Base-by-base conservation (phyloP, 2,797 vertebrate species). In the Dendrocincla fuliginosa region DNA sequence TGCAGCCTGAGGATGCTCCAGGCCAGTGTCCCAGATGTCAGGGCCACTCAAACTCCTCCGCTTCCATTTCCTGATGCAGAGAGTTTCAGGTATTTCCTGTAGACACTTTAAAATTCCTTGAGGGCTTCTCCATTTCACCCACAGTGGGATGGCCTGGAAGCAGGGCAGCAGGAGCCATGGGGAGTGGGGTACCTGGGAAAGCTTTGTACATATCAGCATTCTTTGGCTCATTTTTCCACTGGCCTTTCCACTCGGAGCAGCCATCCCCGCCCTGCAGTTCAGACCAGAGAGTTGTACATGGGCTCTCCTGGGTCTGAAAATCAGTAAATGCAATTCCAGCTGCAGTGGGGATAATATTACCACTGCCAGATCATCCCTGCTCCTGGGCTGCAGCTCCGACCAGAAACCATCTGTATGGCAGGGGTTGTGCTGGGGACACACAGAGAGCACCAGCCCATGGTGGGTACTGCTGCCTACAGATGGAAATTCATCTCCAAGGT, bases 11-110 rank as follows among this genome's bases (percentile, higher is more conserved):
- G 76, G 91, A 86, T 91, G 84, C 61, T 92, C 84, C n/a, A 3
- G 32, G 41, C 18, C 53, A 59, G 22, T 28, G 69, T 76, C 90
- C 35, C 1, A 3, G 71, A 83, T 88, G 76, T 91, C 3, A 0
- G 2, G 30, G 80, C 89, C 81, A 63, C 75, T 92, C 89, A 68
- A 4, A 76, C 65, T 85, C 64, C 89, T 92, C 85, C 28, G 3
- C 87, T 93, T 91, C 80, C 65, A 78, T 91, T 92, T 96, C 95
- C 95, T 89, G 81, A 57, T 74, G 68, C 75, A 61, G 60, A 68
- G 78, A 57, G 25, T 13, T 70, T 59, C 89, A 93, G 88, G 35
- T 84, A 93, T 95, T 96, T 94, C 93, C 93, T 93, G 93, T 1
- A 93, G 91, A 88, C 78, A 52, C 85, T 82, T 93, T 16, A 63